phyloP scores from a whole-genome alignment of 2,797 vertebrate genomes.

The Saxicola maurus region DNA sequence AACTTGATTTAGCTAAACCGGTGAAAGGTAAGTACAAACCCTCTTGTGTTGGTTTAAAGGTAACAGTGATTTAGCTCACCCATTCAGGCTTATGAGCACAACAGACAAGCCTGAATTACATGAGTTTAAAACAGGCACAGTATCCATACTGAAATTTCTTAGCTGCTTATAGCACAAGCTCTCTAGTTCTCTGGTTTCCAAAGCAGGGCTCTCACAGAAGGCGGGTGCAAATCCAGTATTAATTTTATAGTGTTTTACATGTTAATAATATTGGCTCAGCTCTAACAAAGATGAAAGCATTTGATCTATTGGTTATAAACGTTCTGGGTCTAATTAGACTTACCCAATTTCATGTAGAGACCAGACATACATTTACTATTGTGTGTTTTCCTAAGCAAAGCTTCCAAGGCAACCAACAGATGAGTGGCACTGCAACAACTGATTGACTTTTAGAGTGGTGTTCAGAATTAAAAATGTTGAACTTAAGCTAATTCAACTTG shows the following conservation, averaged over 20 bases:
- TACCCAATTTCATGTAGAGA: not conserved
- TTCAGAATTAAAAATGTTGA: not conserved
- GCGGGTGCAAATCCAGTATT: not conserved
- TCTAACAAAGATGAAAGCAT: not conserved
- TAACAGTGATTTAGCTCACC: not conserved
- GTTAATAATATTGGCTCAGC: not conserved
- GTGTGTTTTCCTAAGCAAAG: not conserved
- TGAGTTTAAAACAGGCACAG: not conserved
- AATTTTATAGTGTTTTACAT: not conserved
- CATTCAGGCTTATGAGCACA: not conserved
- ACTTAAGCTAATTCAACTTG: not conserved
- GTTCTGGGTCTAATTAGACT: not conserved
- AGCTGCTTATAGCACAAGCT: not conserved
- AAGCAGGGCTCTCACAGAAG: not conserved
- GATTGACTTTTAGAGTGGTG: not conserved
- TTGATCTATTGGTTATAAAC: not conserved
- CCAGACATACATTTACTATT: not conserved
- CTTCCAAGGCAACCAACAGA: not conserved
- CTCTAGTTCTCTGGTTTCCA: not conserved
- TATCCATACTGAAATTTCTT: not conserved
- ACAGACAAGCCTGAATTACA: not conserved
- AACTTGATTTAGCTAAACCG: conserved; percentile 2
- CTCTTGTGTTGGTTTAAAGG: not conserved
- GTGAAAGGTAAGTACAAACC: conserved; percentile 1
- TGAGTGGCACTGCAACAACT: not conserved